A percentile compares a stretch with the other conserved stretches of the same genome.
These are phyloP conservation scores for Pantherophis alleghaniensis DNA, from an alignment of 2,797 vertebrate species.

Conservation along the genomic window DNA sequence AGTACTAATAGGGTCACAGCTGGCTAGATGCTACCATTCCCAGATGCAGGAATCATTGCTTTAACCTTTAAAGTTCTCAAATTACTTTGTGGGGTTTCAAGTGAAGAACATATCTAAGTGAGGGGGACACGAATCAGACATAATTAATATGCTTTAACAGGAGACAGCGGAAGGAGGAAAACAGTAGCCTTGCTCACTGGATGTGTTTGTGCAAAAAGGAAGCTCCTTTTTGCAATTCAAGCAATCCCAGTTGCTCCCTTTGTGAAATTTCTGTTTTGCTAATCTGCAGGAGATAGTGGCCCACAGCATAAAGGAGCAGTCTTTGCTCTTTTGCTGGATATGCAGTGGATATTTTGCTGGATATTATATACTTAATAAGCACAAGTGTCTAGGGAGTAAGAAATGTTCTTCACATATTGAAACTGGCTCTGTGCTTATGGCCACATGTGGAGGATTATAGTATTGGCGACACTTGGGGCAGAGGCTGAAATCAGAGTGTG, in stretches of 20 bases:
- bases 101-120: fast-evolving
- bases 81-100: conserved; percentile 7
- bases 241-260: not conserved
- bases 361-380: not conserved
- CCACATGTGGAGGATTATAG: not conserved
- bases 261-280: not conserved
- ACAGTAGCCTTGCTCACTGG: not conserved
- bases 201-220: not conserved
- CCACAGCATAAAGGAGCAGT: not conserved
- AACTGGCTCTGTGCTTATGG: not conserved
- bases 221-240: not conserved
- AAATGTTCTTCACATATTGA: not conserved
- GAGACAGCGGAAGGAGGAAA: not conserved
- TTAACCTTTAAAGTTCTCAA: not conserved
- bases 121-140: not conserved
- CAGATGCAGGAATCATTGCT: conserved; percentile 10
- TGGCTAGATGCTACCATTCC: conserved; percentile 13
- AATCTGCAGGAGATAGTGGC: not conserved
- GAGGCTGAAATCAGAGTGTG: not conserved
- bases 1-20: not conserved
- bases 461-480: not conserved
- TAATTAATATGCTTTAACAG: not conserved
- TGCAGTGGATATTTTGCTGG: not conserved
- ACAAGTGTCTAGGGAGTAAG: not conserved
- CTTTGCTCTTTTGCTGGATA: not conserved